phyloP scores from a whole-genome alignment of 2,113 vertebrate species.

The Saguinus imperator region DNA sequence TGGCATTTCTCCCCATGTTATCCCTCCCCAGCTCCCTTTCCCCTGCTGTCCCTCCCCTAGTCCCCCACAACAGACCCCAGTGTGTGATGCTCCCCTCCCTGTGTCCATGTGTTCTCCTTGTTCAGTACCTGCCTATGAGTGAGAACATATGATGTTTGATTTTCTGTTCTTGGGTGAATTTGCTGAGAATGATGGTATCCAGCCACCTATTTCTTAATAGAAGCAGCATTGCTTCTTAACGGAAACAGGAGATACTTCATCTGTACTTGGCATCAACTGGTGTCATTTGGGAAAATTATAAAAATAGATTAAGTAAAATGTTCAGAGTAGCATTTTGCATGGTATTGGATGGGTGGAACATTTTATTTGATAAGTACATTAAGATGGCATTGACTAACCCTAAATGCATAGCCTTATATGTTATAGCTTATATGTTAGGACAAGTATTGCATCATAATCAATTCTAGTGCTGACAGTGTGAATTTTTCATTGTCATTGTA shows the following conservation, averaged over 20 bases:
- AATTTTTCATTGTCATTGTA: not conserved
- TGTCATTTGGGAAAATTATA: not conserved
- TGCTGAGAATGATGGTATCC: no score
- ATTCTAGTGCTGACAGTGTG: not conserved
- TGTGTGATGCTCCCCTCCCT: no score
- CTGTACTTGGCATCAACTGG: conserved; percentile 34
- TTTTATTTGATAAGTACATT: not conserved
- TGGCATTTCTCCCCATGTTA: no score
- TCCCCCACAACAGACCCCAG: no score
- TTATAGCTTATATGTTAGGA: not conserved
- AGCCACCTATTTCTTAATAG: not conserved
- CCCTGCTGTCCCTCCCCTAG: no score
- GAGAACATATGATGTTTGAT: no score
- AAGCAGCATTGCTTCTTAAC: not conserved
- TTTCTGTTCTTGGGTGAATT: no score
- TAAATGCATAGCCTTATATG: not conserved
- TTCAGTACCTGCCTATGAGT: no score
- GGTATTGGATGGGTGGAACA: not conserved
- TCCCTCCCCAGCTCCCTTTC: no score
- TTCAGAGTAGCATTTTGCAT: conserved; percentile 36
- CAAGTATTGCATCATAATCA: not conserved
- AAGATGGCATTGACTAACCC: not conserved
- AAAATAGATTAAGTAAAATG: not conserved
- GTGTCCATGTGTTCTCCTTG: no score
- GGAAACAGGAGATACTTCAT: conserved; percentile 45